These are phyloP conservation scores for Lichenostomus cassidix DNA, from an alignment of 2,113 vertebrate species.

Conservation along the genomic window DNA sequence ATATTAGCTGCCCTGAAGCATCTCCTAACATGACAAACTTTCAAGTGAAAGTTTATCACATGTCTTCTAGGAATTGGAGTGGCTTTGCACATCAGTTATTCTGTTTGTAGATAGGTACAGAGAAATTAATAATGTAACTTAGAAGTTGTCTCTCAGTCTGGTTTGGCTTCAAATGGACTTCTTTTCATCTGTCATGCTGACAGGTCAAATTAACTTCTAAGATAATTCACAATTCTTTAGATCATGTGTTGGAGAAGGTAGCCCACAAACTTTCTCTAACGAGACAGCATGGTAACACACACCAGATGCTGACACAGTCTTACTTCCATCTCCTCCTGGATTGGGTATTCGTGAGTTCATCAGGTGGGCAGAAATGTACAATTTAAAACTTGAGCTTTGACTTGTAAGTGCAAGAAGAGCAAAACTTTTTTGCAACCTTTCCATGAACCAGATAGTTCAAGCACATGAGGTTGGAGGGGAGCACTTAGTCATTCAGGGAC, in stretches of 20 bases:
- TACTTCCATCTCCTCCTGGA: background rate
- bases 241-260: background rate
- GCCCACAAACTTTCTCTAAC: background rate
- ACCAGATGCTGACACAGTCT: background rate
- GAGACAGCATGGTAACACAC: background rate
- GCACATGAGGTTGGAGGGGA: background rate
- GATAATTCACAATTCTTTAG: background rate
- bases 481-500: background rate
- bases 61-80: background rate
- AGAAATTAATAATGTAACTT: slow-evolving; percentile 10
- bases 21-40: background rate
- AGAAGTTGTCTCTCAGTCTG: background rate
- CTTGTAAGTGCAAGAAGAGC: background rate
- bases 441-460: background rate
- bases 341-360: background rate
- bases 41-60: background rate
- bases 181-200: background rate
- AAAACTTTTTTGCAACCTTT: background rate
- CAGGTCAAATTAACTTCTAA: background rate
- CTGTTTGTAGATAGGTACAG: background rate
- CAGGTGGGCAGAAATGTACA: background rate
- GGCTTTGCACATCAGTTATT: background rate
- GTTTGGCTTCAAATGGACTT: background rate
- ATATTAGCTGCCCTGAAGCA: background rate
- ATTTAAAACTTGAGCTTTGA: background rate